Evolutionary conservation across 2,888 invertebrate species (phyloP), one percentile per base, ranked within the genome.

Genomic region (Plagiodera versicolora): DNA sequence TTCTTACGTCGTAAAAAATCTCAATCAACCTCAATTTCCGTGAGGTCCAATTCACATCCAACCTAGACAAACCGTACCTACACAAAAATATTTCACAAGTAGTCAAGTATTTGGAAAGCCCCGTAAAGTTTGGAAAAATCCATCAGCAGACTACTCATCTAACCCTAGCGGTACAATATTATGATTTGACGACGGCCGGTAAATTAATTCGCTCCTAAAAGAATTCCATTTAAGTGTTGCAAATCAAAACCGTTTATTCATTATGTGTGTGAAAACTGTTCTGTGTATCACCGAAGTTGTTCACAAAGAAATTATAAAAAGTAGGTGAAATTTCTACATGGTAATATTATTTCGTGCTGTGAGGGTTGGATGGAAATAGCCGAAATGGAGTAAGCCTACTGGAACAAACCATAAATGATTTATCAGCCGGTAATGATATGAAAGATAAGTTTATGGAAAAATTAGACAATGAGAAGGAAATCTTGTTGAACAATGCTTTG

Each of bases 181-280:
- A n/a, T n/a, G n/a, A n/a, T n/a, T n/a, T n/a, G n/a, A n/a, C n/a
- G n/a, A n/a, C n/a, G n/a, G n/a, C n/a, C n/a, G n/a, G n/a, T n/a
- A n/a, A n/a, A n/a, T n/a, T n/a, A n/a, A n/a, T n/a, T 46, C 2
- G 46, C 46, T 46, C 46, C 46, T 46, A 16, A 4, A 49, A 49
- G 24, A 28, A 49, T 49, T 11, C 24, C 20, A 20, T 49, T 24
- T 49, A 49, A 49, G 24, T 49, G 48, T 14, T 49, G 48, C n/a
- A 49, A 49, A 49, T 24, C n/a, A 24, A 49, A 49, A 24, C 48
- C 48, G 4, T 49, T 49, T 20, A 49, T 49, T 11, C 48, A 49
- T 24, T 49, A 49, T 49, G 48, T 49, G 24, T 49, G 48, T 49
- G 24, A 49, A 24, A 49, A 49, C 4, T 49, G 48, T 49, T 20